Evolutionary conservation across 2,113 vertebrate genomes (phyloP).

Genomic region (Gnathonemus echidnorhynchus): DNA sequence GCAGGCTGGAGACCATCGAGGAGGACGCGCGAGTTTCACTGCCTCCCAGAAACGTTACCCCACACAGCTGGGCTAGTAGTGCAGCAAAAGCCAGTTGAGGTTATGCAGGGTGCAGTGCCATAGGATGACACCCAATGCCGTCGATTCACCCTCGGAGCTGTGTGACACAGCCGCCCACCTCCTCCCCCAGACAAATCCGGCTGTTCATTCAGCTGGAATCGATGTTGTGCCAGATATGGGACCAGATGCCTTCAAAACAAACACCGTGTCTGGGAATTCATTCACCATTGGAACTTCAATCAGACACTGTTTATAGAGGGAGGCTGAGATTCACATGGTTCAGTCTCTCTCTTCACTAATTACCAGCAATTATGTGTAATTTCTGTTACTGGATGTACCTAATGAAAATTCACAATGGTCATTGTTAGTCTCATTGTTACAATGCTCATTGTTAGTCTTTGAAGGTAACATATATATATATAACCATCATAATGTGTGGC

Average conservation of each 20-base stretch:
- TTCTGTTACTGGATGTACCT: not conserved
- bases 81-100: conserved; percentile 48
- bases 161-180: conserved; percentile 43
- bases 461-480: not conserved
- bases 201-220: not conserved
- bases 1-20: conserved; percentile 42
- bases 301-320: not conserved
- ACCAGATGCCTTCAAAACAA: conserved; percentile 6
- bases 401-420: not conserved
- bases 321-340: not conserved
- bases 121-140: conserved; percentile 31
- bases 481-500: not conserved
- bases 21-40: conserved; percentile 30
- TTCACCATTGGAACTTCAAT: not conserved
- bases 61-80: conserved; percentile 54
- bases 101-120: conserved; percentile 56
- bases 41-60: conserved; percentile 45
- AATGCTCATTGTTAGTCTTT: not conserved
- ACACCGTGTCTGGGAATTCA: not conserved
- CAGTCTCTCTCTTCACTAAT: not conserved
- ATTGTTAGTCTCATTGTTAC: not conserved
- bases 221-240: not conserved
- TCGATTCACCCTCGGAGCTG: conserved; percentile 41
- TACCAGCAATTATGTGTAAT: not conserved
- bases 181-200: conserved; percentile 27